phyloP scores from a whole-genome alignment of 2,888 invertebrate genomes.

The Ennomos quercinarius region DNA sequence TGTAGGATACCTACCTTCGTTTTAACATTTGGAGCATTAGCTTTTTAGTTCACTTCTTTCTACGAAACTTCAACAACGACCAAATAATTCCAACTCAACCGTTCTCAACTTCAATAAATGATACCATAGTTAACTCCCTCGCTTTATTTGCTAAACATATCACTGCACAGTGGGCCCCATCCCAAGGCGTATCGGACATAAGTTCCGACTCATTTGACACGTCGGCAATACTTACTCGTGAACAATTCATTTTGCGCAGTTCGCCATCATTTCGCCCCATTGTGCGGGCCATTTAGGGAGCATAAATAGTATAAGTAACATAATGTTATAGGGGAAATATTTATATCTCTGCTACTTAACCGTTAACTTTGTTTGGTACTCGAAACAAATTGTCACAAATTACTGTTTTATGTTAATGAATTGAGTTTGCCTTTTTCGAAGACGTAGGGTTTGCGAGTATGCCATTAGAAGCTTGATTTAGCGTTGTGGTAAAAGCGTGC shows the following conservation, averaged over 20 bases:
- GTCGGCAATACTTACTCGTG: slow-evolving; percentile 41
- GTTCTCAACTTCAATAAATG: slow-evolving; percentile 47
- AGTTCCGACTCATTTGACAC: slow-evolving; percentile 71
- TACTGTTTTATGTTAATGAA: slow-evolving; percentile 72
- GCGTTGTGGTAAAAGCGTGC: neutral
- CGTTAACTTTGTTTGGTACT: slow-evolving; percentile 56
- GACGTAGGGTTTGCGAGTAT: slow-evolving; percentile 23
- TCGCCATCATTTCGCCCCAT: slow-evolving; percentile 51
- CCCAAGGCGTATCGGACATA: slow-evolving; percentile 44
- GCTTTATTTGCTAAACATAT: slow-evolving; percentile 48
- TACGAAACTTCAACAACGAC: no score
- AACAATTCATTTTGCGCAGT: slow-evolving; percentile 60
- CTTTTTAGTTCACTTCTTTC: no score
- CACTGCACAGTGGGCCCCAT: slow-evolving; percentile 49
- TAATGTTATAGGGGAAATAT: slow-evolving; percentile 39
- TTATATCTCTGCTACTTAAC: slow-evolving; percentile 35
- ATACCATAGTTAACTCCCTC: slow-evolving; percentile 47
- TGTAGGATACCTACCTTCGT: no score
- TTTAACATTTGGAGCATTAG: no score
- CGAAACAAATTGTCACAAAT: slow-evolving; percentile 64
- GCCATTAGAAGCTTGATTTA: slow-evolving; percentile 16
- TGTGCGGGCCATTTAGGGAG: slow-evolving; percentile 59
- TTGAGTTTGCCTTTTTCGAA: slow-evolving; percentile 36
- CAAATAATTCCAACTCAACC: slow-evolving; percentile 32
- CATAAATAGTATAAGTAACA: slow-evolving; percentile 28